Evolutionary conservation across 2,113 vertebrate genomes (phyloP).

Genomic region (Platanista minor): DNA sequence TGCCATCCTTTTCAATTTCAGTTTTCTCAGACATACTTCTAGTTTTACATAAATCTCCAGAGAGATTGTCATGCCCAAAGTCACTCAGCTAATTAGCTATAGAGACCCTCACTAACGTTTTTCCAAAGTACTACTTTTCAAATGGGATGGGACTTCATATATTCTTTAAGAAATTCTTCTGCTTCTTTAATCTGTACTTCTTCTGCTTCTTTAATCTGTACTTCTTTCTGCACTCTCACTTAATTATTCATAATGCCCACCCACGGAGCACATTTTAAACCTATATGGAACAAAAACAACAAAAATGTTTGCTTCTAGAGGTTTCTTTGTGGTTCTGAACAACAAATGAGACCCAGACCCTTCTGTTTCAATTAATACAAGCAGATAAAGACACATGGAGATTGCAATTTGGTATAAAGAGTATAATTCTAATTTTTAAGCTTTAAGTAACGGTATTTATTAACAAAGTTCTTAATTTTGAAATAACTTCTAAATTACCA

Average conservation of each 20-base stretch:
- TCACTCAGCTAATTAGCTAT: not conserved
- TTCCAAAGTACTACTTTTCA: not conserved
- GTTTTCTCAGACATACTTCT: conserved; percentile 8
- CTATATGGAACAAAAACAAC: not conserved
- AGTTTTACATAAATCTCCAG: conserved; percentile 16
- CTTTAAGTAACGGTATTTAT: not conserved
- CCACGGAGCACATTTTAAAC: not conserved
- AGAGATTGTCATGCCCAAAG: not conserved
- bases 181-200: not conserved
- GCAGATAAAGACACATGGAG: not conserved
- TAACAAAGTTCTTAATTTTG: conserved; percentile 30
- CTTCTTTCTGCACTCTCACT: not conserved
- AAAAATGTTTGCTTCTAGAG: not conserved
- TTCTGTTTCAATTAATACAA: conserved; percentile 1
- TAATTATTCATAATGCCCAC: not conserved
- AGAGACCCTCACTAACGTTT: not conserved
- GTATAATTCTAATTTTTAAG: not conserved
- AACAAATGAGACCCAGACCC: not conserved
- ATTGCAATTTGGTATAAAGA: not conserved
- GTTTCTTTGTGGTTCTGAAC: not conserved
- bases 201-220: not conserved
- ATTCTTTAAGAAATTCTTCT: not conserved
- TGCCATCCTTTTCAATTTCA: not conserved
- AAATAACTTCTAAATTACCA: not conserved
- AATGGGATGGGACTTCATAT: not conserved